phyloP scores from a whole-genome alignment of 2,888 invertebrate species.

The Shargacucullia verbasci region DNA sequence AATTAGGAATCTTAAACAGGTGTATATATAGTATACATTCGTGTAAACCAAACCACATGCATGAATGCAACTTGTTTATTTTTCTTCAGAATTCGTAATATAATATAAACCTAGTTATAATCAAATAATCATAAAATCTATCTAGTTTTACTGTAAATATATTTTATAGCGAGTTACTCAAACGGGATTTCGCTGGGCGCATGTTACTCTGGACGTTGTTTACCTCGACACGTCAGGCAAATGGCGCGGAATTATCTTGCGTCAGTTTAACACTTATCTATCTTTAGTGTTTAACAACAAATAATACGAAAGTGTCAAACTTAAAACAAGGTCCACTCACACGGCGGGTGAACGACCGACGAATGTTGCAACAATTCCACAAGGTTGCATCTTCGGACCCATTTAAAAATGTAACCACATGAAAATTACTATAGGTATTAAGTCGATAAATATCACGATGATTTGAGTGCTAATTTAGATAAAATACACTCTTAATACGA shows the following conservation, averaged over 20 bases:
- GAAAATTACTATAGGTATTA: constrained; percentile 39
- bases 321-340: constrained; percentile 72
- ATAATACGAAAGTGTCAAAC: constrained; percentile 71
- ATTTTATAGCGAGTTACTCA: constrained; percentile 16
- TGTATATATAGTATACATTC: too few relatives aligned
- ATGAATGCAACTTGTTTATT: too few relatives aligned
- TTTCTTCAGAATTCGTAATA: too few relatives aligned
- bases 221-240: constrained; percentile 38
- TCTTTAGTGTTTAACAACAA: constrained; percentile 58
- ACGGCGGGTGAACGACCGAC: constrained; percentile 74
- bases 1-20: too few relatives aligned
- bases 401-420: constrained; percentile 44
- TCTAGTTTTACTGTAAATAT: constrained; percentile 4
- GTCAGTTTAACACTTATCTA: constrained; percentile 49
- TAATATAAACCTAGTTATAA: too few relatives aligned
- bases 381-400: constrained; percentile 69
- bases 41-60: too few relatives aligned
- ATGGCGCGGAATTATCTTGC: constrained; percentile 47
- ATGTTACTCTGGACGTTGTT: constrained; percentile 35
- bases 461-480: constrained; percentile 18
- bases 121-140: too few relatives aligned
- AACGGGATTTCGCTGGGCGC: constrained; percentile 28
- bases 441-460: constrained; percentile 28
- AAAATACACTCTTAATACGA: constrained; percentile 11
- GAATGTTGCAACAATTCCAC: constrained; percentile 73